Percentiles rank a stretch among this genome's conserved stretches.
Evolutionary conservation across 2,888 invertebrate genomes (phyloP).

Genomic region (Timandra comae): DNA sequence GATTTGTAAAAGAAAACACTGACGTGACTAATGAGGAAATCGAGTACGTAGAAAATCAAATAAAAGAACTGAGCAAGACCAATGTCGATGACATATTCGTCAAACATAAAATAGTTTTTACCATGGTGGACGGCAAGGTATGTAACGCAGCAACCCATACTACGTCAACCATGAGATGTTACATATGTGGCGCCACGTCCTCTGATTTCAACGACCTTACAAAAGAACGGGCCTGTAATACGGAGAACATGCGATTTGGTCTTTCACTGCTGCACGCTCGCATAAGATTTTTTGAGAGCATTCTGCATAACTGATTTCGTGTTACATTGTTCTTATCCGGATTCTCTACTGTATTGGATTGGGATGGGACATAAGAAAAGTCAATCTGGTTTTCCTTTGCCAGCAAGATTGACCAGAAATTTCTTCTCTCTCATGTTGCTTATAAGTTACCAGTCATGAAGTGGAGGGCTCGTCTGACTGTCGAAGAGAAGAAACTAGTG

Average conservation of each 20-base stretch:
- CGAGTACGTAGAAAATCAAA: conserved; percentile 9
- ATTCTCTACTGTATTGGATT: no score
- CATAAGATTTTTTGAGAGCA: conserved; percentile 18
- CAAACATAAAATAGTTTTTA: conserved; percentile 6
- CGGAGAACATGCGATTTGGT: conserved; percentile 11
- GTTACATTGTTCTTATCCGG: no score
- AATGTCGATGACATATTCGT: conserved; percentile 2
- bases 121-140: conserved; percentile 33
- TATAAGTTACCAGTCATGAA: conserved; percentile 16
- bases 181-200: conserved; percentile 4
- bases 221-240: conserved; percentile 10
- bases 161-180: conserved; percentile 7
- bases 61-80: conserved; percentile 2
- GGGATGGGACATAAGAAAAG: no score
- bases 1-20: conserved; percentile 9
- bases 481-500: conserved; percentile 9
- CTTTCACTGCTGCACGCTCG: conserved; percentile 19
- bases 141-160: conserved; percentile 34
- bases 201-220: conserved; percentile 7
- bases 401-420: no score
- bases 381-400: no score
- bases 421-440: no score
- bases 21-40: conserved; percentile 18
- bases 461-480: conserved; percentile 13
- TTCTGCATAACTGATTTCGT: conserved; percentile 1